Percentiles rank a stretch among this genome's conserved stretches.
Evolutionary conservation across 2,888 invertebrate genomes (phyloP).

Genomic region (Pristionchus entomophagus): DNA sequence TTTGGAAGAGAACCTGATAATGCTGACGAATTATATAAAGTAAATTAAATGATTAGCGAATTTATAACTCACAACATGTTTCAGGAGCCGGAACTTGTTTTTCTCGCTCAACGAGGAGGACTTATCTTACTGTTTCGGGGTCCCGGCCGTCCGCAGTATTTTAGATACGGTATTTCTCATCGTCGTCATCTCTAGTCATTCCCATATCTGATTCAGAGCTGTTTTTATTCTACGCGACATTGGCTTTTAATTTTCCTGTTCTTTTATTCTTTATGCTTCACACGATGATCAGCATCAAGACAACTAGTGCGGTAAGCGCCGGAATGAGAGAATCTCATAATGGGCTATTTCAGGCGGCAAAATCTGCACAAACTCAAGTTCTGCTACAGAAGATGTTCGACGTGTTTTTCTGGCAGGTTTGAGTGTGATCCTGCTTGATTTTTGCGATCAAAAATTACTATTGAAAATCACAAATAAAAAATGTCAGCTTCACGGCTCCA

Average conservation of each 20-base stretch:
- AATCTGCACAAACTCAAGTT: conserved; percentile 3
- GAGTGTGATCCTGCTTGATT: not conserved
- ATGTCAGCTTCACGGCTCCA: not conserved
- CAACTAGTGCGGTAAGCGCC: not conserved
- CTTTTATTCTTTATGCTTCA: not conserved
- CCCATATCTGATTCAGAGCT: not conserved
- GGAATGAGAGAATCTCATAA: not conserved
- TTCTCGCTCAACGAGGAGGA: not conserved
- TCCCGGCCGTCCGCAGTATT: not conserved
- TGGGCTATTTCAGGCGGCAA: not conserved
- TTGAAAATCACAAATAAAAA: no score
- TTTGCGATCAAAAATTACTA: not conserved
- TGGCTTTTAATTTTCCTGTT: not conserved
- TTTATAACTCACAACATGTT: not conserved
- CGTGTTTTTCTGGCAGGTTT: conserved; percentile 19
- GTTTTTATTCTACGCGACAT: not conserved
- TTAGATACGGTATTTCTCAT: not conserved
- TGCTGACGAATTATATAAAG: not conserved
- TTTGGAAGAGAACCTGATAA: not conserved
- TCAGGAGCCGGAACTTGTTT: not conserved
- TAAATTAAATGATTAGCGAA: not conserved
- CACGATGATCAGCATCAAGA: not conserved
- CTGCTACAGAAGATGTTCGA: conserved; percentile 1
- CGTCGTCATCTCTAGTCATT: not conserved
- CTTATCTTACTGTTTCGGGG: not conserved